phyloP scores from a whole-genome alignment of 2,797 vertebrate genomes.

The Natrix natrix region DNA sequence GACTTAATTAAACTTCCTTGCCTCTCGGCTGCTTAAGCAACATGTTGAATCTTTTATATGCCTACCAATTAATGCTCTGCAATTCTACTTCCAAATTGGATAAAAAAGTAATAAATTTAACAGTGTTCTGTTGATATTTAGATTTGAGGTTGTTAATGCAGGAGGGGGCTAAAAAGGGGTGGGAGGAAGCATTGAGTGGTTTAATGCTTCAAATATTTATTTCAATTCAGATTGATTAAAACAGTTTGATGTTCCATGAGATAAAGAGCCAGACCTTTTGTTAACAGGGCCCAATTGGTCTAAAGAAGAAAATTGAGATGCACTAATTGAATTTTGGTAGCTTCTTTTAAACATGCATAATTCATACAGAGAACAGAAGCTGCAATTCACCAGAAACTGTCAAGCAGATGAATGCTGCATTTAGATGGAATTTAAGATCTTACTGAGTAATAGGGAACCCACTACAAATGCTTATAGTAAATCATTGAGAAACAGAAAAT shows the following conservation, averaged over 20 bases:
- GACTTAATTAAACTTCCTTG: slow-evolving; percentile 69
- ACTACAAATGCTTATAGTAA: slow-evolving; percentile 58
- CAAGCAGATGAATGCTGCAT: slow-evolving; percentile 69
- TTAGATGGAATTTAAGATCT: slow-evolving; percentile 72
- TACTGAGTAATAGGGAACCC: slow-evolving; percentile 59
- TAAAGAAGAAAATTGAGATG: slow-evolving; percentile 69
- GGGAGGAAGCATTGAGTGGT: slow-evolving; percentile 51
- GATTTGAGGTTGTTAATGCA: slow-evolving; percentile 51
- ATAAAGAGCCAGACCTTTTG: slow-evolving; percentile 62
- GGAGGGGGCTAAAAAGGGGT: background rate
- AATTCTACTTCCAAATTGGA: slow-evolving; percentile 77
- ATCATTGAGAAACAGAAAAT: slow-evolving; percentile 57
- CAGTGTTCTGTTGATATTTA: slow-evolving; percentile 61
- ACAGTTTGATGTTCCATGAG: slow-evolving; percentile 65
- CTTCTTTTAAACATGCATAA: slow-evolving; percentile 70
- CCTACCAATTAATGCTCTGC: slow-evolving; percentile 63
- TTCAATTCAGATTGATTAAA: slow-evolving; percentile 66
- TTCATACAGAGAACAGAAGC: slow-evolving; percentile 74
- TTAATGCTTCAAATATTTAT: slow-evolving; percentile 69
- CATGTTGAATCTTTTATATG: slow-evolving; percentile 65
- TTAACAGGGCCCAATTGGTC: slow-evolving; percentile 70
- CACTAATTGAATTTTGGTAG: slow-evolving; percentile 69
- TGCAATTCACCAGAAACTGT: slow-evolving; percentile 66
- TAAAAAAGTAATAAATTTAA: slow-evolving; percentile 67
- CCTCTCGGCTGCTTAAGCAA: slow-evolving; percentile 60